Evolutionary conservation across 2,888 invertebrate species (phyloP), one percentile per base, ranked within the genome.

Genomic region (Trichopoda pennipes): DNA sequence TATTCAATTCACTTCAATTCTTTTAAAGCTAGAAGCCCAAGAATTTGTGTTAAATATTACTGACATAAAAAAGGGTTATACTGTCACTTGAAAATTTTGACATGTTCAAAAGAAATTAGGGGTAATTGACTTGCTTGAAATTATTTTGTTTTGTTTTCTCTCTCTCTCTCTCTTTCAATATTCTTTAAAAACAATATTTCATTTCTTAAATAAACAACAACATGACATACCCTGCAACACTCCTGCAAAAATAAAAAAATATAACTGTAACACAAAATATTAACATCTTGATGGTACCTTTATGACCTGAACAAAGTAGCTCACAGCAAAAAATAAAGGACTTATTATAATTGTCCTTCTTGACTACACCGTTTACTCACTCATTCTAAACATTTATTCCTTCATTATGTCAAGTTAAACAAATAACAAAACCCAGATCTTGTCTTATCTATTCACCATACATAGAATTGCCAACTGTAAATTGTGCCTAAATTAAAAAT

Each of bases 31-130:
- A 17, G 47, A 56, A 32, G 3, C 42, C 63, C 12, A 53, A 60
- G 44, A 51, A 47, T 12, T 51, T 68, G 61, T 61, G 60, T 72
- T 38, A 53, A 61, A 73, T 56, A 72, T 42, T 70, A 56, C 12
- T 14, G 38, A 51, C 60, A 55, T 21, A 78, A 82, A 82, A 82
- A 79, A 64, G 78, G 82, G 82, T 82, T 82, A 82, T 79, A 68
- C 82, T 82, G 82, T 82, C 82, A 82, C 79, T 82, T 79, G 79
- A 82, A 82, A 82, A 82, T 76, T 79, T 79, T 82, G 82, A 79
- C 79, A 82, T 82, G 82, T 82, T 82, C 82, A 79, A 82, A 82
- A 82, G 82, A 82, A 82, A 82, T 82, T 82, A 82, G 79, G 75
- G 79, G 79, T 82, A 82, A 82, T 82, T 82, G 82, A 82, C 79